Evolutionary conservation across 2,888 invertebrate genomes (phyloP).

Genomic region (Drosophila multiciliata): DNA sequence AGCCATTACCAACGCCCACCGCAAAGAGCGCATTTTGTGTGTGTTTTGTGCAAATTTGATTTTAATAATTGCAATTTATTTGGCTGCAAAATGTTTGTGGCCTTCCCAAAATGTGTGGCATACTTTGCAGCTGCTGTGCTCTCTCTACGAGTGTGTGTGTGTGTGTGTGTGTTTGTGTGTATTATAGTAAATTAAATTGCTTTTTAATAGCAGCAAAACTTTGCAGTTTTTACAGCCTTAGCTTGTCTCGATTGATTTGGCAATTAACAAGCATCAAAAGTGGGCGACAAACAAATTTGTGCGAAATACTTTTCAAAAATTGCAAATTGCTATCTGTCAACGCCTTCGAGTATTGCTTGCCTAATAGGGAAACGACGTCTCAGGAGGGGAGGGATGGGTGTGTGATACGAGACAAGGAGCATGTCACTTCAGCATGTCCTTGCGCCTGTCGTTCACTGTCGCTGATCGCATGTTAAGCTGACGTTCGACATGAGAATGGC

Average conservation of each 20-base stretch:
- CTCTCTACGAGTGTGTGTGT: neutral
- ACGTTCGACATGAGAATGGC: constrained; percentile 57
- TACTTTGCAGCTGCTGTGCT: constrained; percentile 31
- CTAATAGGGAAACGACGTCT: neutral
- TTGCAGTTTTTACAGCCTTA: constrained; percentile 54
- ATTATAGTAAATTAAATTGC: constrained; percentile 64
- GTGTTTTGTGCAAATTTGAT: constrained; percentile 70
- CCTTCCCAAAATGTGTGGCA: constrained; percentile 45
- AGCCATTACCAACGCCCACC: constrained; percentile 5
- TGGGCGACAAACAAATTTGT: constrained; percentile 43
- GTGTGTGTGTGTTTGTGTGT: constrained; percentile 8
- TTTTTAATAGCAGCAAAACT: constrained; percentile 63
- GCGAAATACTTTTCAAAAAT: constrained; percentile 63
- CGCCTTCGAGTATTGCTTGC: constrained; percentile 42
- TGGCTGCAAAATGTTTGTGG: constrained; percentile 59
- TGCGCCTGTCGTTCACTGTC: constrained; percentile 56
- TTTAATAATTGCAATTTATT: constrained; percentile 78
- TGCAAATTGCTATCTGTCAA: constrained; percentile 66
- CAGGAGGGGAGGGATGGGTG: neutral
- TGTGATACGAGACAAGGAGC: neutral
- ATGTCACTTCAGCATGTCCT: constrained; percentile 32
- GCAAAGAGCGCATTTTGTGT: constrained; percentile 8
- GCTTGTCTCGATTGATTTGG: constrained; percentile 64
- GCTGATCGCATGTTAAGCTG: constrained; percentile 76
- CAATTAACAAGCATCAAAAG: constrained; percentile 64